Conservation (phyloP, 2,113 vertebrate species). For the Misgurnus anguillicaudatus region DNA sequence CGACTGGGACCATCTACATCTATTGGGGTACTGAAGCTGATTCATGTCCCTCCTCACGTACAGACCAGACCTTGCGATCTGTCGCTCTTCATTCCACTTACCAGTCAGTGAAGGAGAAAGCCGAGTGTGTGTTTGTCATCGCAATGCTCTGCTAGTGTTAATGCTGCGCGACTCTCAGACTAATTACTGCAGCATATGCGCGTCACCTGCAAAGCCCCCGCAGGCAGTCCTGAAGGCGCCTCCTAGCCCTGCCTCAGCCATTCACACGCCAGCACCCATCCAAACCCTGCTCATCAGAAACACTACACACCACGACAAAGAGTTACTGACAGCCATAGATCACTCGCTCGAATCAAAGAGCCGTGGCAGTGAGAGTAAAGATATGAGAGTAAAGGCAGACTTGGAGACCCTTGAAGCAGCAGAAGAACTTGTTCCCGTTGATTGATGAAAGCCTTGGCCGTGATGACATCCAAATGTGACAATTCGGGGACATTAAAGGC, state of each 20-base stretch:
- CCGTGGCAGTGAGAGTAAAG: background rate
- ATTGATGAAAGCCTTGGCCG: constrained; percentile 59
- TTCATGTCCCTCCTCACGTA: constrained; percentile 31
- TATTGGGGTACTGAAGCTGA: constrained; percentile 40
- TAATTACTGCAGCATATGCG: constrained; percentile 72
- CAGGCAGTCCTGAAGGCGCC: constrained; percentile 51
- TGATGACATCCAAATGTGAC: constrained; percentile 64
- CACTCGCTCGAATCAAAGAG: constrained; percentile 16
- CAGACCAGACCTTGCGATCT: constrained; percentile 52
- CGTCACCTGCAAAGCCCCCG: constrained; percentile 54
- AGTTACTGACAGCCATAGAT: constrained; percentile 28
- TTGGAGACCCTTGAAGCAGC: constrained; percentile 32
- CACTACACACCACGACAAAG: constrained; percentile 17
- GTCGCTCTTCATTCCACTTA: constrained; percentile 55
- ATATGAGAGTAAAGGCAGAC: background rate
- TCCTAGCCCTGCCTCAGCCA: constrained; percentile 38
- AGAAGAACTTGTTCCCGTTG: constrained; percentile 52
- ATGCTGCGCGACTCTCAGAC: constrained; percentile 58
- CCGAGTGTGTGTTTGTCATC: constrained; percentile 32
- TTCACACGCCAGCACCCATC: constrained; percentile 18
- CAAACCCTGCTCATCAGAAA: constrained; percentile 44
- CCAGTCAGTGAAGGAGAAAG: constrained; percentile 55
- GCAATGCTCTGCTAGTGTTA: constrained; percentile 57
- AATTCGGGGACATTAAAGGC: constrained; percentile 64
- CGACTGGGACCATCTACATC: background rate